Conservation (phyloP, 2,113 vertebrate species). For the western clawed frog (Xenopus tropicalis) region UCB_Xtro_10.0 CM004449.2:42686501-42687000, state of each 20-base stretch:
- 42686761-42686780: constrained; percentile 33
- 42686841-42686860: neutral
- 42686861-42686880: neutral
- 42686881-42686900: neutral
- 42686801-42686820: constrained; percentile 21
- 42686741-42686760: constrained; percentile 41
- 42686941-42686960: neutral
- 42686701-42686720: constrained; percentile 35
- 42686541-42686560: no score
- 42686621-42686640: constrained; percentile 2
- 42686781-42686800: constrained; percentile 35
- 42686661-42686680: constrained; percentile 13
- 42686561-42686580: no score
- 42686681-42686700: constrained; percentile 39
- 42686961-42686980: neutral
- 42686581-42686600: no score
- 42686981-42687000: neutral
- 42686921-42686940: neutral
- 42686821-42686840: constrained; percentile 15
- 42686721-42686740: constrained; percentile 40
- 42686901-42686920: neutral
- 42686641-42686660: constrained; percentile 19
- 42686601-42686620: constrained; percentile 1
- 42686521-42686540: no score
- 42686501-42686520: no score